Conservation (phyloP, 2,113 vertebrate species). For the Psettodes erumei region DNA sequence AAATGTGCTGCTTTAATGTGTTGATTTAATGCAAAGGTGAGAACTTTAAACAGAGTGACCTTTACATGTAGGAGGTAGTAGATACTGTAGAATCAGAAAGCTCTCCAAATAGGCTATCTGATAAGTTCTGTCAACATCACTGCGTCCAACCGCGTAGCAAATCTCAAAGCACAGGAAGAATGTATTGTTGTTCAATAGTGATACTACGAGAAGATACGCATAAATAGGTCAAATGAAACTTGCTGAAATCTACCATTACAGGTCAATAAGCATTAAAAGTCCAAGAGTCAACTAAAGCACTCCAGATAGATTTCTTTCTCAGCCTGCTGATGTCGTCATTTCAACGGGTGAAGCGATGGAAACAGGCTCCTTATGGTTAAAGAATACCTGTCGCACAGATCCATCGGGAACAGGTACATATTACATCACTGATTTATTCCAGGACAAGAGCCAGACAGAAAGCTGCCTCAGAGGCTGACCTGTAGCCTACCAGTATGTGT, state of each 20-base stretch:
- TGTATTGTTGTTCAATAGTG: neutral
- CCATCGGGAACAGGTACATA: conserved; percentile 1
- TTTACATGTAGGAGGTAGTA: neutral
- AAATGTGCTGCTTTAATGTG: no score
- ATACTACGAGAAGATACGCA: neutral
- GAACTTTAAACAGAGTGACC: neutral
- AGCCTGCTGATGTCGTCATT: conserved; percentile 4
- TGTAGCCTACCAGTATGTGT: conserved; percentile 23
- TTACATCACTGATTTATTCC: conserved; percentile 18
- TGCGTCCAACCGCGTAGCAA: neutral
- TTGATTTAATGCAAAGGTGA: neutral
- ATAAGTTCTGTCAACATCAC: neutral
- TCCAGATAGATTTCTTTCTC: neutral
- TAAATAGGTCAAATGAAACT: neutral
- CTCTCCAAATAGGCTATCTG: neutral
- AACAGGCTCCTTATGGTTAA: neutral
- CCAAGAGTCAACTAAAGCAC: conserved; percentile 6
- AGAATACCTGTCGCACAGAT: conserved; percentile 8
- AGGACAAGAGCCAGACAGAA: conserved; percentile 35
- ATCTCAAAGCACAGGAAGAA: neutral
- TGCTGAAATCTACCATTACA: no score
- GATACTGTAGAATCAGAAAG: neutral
- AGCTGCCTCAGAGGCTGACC: conserved; percentile 44
- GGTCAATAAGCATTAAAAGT: no score
- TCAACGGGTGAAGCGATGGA: neutral